Base-by-base conservation (phyloP, 2,888 invertebrate species). In the Panopea generosa region DNA sequence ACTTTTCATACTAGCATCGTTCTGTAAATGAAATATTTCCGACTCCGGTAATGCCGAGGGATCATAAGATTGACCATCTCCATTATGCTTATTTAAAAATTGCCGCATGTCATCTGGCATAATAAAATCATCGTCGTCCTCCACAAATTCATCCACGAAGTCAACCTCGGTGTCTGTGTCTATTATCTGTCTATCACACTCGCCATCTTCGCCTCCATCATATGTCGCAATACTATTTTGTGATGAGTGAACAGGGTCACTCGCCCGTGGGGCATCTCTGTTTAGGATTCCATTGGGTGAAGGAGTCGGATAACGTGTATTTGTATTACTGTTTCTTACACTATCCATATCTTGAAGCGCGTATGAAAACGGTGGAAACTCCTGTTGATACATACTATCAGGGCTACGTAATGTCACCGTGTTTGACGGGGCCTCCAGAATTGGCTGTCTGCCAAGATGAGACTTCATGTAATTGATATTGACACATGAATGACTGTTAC, bases 81-180 rank as follows among this genome's bases (percentile, higher is more conserved):
- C 84, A 63, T 85, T 89, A 7, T 84, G 82, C 60, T 90, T 90
- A 59, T 90, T 87, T 90, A 98, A 95, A 94, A 98, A 98, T 93
- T 97, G 96, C 92, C 97, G 95, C 97, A 98, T 98, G 93, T 99
- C 98, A 92, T 98, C 98, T 24, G 98, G 98, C 90, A 98, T 96
- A 63, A 98, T 96, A 90, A 98, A 94, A 72, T 93, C 92, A 52
- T 92, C 90, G 55, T 86, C 89, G 53, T 90, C 90, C 56, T 90
- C 91, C 77, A 91, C 71, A 89, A 91, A 86, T 73, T 97, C 97
- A 91, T 97, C 97, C 92, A 97, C 97, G 84, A 98, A 96, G 94
- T 97, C 96, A 93, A 97, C 97, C 78, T 97, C 97, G 93, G 97
- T 97, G 49, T 96, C 97, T 47, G 97, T 95, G 91, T 97, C 97